Base-by-base conservation (phyloP, 2,888 invertebrate genomes). In the Cephus nigrinus region DNA sequence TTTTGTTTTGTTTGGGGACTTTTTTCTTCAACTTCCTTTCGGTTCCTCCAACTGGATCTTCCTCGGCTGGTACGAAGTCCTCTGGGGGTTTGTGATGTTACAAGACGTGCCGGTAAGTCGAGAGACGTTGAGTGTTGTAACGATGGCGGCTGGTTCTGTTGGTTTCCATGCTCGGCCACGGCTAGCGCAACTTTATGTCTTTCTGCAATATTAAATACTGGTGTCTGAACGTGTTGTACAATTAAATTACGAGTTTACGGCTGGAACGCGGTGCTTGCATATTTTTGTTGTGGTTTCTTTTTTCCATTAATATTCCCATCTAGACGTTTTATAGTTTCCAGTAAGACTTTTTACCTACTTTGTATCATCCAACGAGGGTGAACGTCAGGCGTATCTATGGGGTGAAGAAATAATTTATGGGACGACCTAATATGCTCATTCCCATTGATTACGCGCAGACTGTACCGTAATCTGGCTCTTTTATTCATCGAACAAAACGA, bases 101-200 rank as follows among this genome's bases (percentile, higher is more conserved):
- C 82, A 83, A 84, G 83, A 15, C n/a, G 15, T 74, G 30, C 4
- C 1, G 75, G 79, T 82, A 82, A 81, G 82, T 81, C 80, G 83
- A 83, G 84, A 84, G 82, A 84, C 80, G 81, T 84, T 86, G 85
- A 85, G 83, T 86, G 83, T 86, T 74, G 76, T 77, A 79, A 77
- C 72, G 23, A 55, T 23, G 55, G 75, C 71, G 75, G 72, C 34
- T 75, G 30, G 34, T 35, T 75, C 71, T 69, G 55, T 23, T 23
- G 55, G 55, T 23, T 55, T 55, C 31, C 32, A 11, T n/a, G 71
- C n/a, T 33, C 12, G 33, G 71, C 15, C 71, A 33, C 4, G 71
- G 71, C 80, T 87, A 84, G 82, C 85, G 85, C 84, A 87, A 86
- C 83, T 81, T 82, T 76, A 80, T 78, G 82, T 87, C 86, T 86